phyloP scores from a whole-genome alignment of 2,888 invertebrate species.

The Arge pagana region DNA sequence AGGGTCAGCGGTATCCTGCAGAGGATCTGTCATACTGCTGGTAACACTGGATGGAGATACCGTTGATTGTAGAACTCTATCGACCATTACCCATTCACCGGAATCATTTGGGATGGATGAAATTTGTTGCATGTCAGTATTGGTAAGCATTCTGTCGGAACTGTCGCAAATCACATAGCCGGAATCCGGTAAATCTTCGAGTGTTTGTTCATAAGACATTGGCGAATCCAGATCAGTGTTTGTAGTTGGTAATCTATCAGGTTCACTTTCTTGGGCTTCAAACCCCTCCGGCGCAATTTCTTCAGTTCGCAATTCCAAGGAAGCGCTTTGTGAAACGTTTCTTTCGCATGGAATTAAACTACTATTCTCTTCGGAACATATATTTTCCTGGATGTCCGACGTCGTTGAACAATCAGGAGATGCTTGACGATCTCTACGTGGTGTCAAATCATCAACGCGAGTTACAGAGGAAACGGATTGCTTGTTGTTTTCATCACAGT shows the following conservation, averaged over 20 bases:
- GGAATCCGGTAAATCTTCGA: slow-evolving; percentile 49
- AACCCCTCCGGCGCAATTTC: slow-evolving; percentile 22
- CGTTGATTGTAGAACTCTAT: slow-evolving; percentile 45
- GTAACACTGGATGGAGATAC: slow-evolving; percentile 46
- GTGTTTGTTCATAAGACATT: slow-evolving; percentile 53
- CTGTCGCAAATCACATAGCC: slow-evolving; percentile 45
- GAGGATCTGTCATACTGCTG: slow-evolving; percentile 43
- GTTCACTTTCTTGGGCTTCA: slow-evolving; percentile 5
- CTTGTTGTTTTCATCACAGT: not conserved
- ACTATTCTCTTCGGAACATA: slow-evolving; percentile 9
- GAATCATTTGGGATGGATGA: slow-evolving; percentile 39
- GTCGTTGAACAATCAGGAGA: slow-evolving; percentile 5
- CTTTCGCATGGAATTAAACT: not conserved
- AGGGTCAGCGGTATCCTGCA: slow-evolving; percentile 42
- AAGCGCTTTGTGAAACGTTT: slow-evolving; percentile 11
- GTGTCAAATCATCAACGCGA: not conserved
- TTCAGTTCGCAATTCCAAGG: slow-evolving; percentile 34
- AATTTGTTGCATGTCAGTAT: slow-evolving; percentile 26
- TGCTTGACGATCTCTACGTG: not conserved
- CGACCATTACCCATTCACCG: slow-evolving; percentile 50
- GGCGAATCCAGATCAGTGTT: slow-evolving; percentile 53
- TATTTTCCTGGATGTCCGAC: slow-evolving; percentile 4
- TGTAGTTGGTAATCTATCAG: slow-evolving; percentile 35
- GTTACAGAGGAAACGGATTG: not conserved
- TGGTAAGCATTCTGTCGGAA: slow-evolving; percentile 35